These are phyloP conservation scores for Drosophila ezoana DNA, from an alignment of 2,888 invertebrate species.

Conservation along the genomic window DNA sequence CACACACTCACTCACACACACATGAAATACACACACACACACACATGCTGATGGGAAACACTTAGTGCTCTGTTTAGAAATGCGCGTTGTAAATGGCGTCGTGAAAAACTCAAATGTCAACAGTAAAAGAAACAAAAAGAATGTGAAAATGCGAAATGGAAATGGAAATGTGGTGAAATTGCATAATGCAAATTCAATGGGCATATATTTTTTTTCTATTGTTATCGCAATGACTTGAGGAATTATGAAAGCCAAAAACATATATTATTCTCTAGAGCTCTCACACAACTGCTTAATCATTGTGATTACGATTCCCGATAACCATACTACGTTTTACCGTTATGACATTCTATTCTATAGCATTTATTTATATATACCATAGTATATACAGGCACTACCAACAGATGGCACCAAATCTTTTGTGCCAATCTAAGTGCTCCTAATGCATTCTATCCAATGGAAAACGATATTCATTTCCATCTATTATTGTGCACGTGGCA, in stretches of 20 bases:
- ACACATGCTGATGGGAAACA: not conserved
- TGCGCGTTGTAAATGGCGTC: slow-evolving; percentile 10
- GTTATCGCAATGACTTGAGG: slow-evolving; percentile 26
- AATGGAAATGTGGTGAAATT: not conserved
- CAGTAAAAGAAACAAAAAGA: not conserved
- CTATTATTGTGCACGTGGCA: not conserved
- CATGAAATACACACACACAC: slow-evolving; percentile 8
- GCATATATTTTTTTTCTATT: slow-evolving; percentile 1
- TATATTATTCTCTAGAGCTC: slow-evolving; percentile 20
- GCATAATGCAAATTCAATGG: slow-evolving; percentile 35
- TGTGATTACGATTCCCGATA: slow-evolving; percentile 30
- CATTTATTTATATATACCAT: too few relatives aligned
- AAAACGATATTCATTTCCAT: slow-evolving; percentile 4
- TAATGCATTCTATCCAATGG: not conserved
- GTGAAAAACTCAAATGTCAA: slow-evolving; percentile 1
- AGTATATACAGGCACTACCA: not conserved
- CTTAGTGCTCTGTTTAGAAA: not conserved
- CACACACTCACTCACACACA: slow-evolving; percentile 4
- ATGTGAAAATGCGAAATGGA: not conserved
- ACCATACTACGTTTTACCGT: slow-evolving; percentile 17
- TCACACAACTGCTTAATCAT: slow-evolving; percentile 39
- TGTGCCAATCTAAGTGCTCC: not conserved
- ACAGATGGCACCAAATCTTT: slow-evolving; percentile 24
- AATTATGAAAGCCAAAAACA: slow-evolving; percentile 18
- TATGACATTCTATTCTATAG: slow-evolving; percentile 1